Conservation (phyloP, 2,797 vertebrate species). For the Enoplosus armatus region DNA sequence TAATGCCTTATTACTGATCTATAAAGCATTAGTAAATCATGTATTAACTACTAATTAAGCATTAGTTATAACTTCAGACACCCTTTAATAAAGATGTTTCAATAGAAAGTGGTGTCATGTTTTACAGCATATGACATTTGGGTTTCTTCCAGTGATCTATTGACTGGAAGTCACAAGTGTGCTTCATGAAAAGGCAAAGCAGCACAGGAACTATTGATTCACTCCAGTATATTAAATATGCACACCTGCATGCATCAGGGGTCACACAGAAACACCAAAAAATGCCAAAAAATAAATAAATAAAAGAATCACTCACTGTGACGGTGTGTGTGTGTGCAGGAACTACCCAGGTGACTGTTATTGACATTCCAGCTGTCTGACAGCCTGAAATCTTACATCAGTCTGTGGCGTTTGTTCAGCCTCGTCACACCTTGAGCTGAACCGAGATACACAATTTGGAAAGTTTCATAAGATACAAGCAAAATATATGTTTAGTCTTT, state of each 20-base stretch:
- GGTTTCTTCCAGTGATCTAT: slow-evolving; percentile 18
- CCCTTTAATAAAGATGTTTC: neutral
- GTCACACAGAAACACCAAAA: slow-evolving; percentile 51
- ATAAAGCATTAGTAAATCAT: neutral
- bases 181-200: too few relatives aligned
- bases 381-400: slow-evolving; percentile 28
- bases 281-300: slow-evolving; percentile 48
- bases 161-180: slow-evolving; percentile 4
- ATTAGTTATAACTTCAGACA: neutral
- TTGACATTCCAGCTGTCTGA: slow-evolving; percentile 54
- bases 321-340: slow-evolving; percentile 39
- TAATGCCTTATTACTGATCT: neutral
- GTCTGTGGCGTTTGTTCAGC: slow-evolving; percentile 34
- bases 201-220: slow-evolving; percentile 67
- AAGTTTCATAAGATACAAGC: neutral
- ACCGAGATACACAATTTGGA: neutral
- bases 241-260: slow-evolving; percentile 47
- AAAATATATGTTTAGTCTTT: neutral
- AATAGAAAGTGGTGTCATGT: neutral
- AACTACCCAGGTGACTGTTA: slow-evolving; percentile 42
- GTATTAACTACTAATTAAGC: neutral
- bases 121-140: slow-evolving; percentile 4
- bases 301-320: slow-evolving; percentile 46
- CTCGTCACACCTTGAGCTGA: slow-evolving; percentile 22
- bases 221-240: slow-evolving; percentile 73